Evolutionary conservation across 2,797 vertebrate species (phyloP), one percentile per base, ranked within the genome.

Genomic region (Diceros bicornis): DNA sequence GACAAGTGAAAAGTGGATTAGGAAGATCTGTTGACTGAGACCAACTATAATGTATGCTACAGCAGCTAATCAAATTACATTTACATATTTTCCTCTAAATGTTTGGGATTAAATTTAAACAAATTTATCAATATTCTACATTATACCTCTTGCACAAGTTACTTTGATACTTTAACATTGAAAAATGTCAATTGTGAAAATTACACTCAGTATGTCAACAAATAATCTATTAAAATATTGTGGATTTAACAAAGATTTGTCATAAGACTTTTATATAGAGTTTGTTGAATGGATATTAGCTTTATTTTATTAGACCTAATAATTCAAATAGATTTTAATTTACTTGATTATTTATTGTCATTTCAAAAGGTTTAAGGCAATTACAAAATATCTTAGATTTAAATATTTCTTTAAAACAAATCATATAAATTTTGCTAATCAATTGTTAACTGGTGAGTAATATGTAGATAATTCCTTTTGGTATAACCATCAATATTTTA

Each of bases 281-380:
- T 94, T 69, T 83, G 2, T 83, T 68, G 9, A 87, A 92, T 29
- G 32, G 11, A 27, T 82, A 50, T 37, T 66, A 59, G 3, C 32
- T 75, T 88, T 62, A 86, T 75, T 82, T 85, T 94, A 16, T 66
- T 71, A 62, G 29, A 23, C 2, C 41, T 34, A 97, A 88, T 93
- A 96, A 97, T 97, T 97, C 71, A 77, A 92, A 97, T 91, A 96
- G 92, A 82, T 97, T 98, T 97, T 85, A 97, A 52, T 71, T 96
- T 96, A 85, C 37, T 96, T 94, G 91, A 96, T 97, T 72, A 37
- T 14, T 50, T 61, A 97, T 98, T 98, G 97, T 95, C 89, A 98
- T 96, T 98, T 98, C 96, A 98, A 98, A 98, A 83, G 34, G 25
- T 41, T 91, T 66, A 89, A 77, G 91, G 52, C 47, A 91, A 98